These are phyloP conservation scores for Psittacula derbiana DNA, from an alignment of 2,797 vertebrate species.

Conservation along the genomic window DNA sequence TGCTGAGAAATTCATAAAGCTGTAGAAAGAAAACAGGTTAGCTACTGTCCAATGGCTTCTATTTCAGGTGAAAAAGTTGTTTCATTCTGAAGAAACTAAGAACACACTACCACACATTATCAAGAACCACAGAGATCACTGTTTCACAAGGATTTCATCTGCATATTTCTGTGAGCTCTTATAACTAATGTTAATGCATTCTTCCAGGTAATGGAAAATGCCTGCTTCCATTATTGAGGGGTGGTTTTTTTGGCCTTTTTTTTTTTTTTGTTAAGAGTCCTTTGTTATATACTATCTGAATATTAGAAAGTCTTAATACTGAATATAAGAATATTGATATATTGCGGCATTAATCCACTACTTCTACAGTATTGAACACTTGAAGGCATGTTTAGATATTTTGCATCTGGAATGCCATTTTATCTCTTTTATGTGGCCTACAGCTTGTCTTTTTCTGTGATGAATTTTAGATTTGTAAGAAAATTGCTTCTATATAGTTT, in stretches of 20 bases:
- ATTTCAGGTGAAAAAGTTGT: constrained; percentile 8
- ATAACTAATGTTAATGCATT: neutral
- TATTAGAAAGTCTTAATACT: neutral
- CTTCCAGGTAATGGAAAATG: neutral
- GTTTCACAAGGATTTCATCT: neutral
- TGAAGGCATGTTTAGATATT: neutral
- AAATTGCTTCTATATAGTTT: neutral
- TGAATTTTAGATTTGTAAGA: neutral
- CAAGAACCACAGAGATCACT: neutral
- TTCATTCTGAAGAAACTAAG: constrained; percentile 6
- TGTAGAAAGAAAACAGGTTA: constrained; percentile 17
- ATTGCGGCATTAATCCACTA: neutral
- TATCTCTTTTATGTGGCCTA: neutral
- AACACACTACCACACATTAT: neutral
- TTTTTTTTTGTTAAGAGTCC: neutral
- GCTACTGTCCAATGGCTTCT: constrained; percentile 27
- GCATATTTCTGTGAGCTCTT: neutral
- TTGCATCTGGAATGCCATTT: neutral
- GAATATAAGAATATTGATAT: neutral
- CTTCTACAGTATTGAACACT: neutral
- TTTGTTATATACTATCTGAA: neutral
- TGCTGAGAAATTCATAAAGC: neutral
- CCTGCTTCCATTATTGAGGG: neutral
- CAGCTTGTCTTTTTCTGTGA: neutral
- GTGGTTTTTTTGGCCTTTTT: accelerated